Conservation (phyloP, 2,113 vertebrate genomes). For the Gopherus evgoodei region DNA sequence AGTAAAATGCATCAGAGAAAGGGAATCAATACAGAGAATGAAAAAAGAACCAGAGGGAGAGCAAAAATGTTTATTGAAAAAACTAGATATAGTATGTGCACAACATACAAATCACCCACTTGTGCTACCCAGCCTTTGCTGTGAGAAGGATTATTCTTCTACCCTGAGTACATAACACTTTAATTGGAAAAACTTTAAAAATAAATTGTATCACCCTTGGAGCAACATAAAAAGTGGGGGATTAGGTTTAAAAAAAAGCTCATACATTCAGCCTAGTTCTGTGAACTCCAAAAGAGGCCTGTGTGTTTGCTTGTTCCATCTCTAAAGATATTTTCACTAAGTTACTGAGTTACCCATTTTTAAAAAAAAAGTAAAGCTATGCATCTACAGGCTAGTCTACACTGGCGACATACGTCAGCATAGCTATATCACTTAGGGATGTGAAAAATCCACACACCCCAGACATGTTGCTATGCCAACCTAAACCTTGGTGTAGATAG, state of each 20-base stretch:
- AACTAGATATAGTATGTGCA: neutral
- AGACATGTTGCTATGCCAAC: neutral
- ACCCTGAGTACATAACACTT: neutral
- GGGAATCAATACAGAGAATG: neutral
- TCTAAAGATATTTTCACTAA: neutral
- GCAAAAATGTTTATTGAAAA: neutral
- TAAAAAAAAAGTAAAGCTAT: neutral
- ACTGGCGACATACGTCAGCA: neutral
- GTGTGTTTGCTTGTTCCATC: neutral
- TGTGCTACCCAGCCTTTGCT: neutral
- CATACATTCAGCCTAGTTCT: neutral
- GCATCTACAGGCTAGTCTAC: neutral
- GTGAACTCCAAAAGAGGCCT: neutral
- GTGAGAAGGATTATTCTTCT: neutral
- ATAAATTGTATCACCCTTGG: neutral
- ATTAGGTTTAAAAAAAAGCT: neutral
- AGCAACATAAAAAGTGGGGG: neutral
- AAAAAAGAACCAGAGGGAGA: neutral
- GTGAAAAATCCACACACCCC: no score
- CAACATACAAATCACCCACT: neutral
- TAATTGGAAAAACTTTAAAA: neutral
- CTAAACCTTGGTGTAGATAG: neutral
- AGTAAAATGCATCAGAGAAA: neutral
- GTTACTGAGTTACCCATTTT: neutral
- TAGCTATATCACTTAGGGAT: neutral